phyloP scores from a whole-genome alignment of 2,797 vertebrate species.

The Rousettus madagascariensis region DNA sequence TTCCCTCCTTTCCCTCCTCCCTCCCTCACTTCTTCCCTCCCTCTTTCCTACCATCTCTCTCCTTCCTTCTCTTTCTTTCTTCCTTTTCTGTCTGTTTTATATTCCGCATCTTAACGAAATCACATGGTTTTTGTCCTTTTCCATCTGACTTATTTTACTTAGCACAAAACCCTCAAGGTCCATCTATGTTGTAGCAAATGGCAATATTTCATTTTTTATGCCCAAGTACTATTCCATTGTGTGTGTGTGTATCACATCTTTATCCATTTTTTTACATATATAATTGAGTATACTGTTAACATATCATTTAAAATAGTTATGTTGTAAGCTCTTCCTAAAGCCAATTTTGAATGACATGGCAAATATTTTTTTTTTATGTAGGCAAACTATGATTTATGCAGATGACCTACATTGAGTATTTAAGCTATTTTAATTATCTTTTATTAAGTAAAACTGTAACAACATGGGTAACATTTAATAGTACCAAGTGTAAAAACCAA shows the following conservation, averaged over 20 bases:
- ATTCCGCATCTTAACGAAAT: not conserved
- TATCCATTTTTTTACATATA: not conserved
- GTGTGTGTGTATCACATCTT: not conserved
- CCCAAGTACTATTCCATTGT: not conserved
- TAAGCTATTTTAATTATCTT: constrained; percentile 12
- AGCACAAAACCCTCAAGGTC: not conserved
- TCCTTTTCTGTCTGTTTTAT: not conserved
- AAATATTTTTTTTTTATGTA: not conserved
- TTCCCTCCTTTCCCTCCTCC: not conserved
- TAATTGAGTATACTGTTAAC: not conserved
- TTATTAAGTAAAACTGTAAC: not conserved
- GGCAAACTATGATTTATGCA: not conserved
- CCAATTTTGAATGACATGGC: not conserved
- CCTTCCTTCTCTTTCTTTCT: not conserved
- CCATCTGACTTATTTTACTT: not conserved
- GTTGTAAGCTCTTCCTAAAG: not conserved
- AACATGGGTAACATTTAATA: not conserved
- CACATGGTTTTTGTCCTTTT: not conserved
- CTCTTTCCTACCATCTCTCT: not conserved
- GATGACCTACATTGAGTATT: not conserved
- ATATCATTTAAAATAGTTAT: not conserved
- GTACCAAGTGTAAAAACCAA: not conserved
- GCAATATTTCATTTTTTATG: not conserved
- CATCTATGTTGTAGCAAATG: not conserved
- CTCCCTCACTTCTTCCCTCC: no score